A percentile compares a stretch with the other conserved stretches of the same genome.
These are phyloP conservation scores for Hassar affinis DNA, from an alignment of 2,113 vertebrate species.

Conservation along the genomic window DNA sequence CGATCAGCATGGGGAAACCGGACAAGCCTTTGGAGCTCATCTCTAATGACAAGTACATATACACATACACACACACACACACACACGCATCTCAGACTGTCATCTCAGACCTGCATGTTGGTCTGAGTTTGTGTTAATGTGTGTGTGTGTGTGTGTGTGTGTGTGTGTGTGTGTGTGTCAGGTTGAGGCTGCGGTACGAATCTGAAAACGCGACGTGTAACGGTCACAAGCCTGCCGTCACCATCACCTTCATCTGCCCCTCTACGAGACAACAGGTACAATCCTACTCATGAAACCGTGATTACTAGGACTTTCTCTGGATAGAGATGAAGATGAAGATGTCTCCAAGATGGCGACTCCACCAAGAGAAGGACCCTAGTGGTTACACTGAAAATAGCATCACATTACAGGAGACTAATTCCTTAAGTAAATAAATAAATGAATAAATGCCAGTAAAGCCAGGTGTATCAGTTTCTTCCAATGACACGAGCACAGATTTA, in stretches of 20 bases:
- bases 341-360: not conserved
- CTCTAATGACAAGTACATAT: slow-evolving; percentile 78
- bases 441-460: too few relatives aligned
- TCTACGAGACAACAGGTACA: slow-evolving; percentile 81
- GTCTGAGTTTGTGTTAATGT: not conserved
- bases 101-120: not conserved
- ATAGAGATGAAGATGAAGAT: not conserved
- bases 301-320: not conserved
- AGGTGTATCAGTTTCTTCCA: too few relatives aligned
- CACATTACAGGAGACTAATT: not conserved
- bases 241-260: slow-evolving; percentile 87
- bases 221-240: slow-evolving; percentile 82
- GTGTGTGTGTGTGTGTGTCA: too few relatives aligned
- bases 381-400: not conserved
- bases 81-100: not conserved
- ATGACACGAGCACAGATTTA: too few relatives aligned
- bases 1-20: slow-evolving; percentile 79
- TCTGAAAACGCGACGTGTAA: slow-evolving; percentile 69
- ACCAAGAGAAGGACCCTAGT: not conserved
- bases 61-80: not conserved
- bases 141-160: not conserved
- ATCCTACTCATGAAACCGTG: not conserved
- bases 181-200: slow-evolving; percentile 81
- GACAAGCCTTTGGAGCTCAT: slow-evolving; percentile 68
- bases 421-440: too few relatives aligned